Conservation (phyloP, 1,140 invertebrate species). For the Platyscapa corneri region DNA sequence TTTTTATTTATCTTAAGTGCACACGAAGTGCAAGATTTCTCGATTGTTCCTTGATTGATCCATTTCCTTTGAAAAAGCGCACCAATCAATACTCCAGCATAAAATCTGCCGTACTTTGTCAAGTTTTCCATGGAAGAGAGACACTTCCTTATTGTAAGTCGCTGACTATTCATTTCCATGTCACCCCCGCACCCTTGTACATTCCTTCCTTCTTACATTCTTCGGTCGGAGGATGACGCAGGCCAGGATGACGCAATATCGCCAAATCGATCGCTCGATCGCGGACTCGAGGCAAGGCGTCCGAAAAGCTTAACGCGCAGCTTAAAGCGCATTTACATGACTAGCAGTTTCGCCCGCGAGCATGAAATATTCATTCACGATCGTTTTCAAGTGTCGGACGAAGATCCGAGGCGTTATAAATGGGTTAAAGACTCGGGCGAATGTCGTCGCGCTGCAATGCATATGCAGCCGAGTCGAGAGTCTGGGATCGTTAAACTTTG, state of each 20-base stretch:
- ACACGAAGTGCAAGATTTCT: too few species aligned
- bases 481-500: background rate
- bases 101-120: too few species aligned
- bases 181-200: background rate
- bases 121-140: too few species aligned
- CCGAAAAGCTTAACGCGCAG: constrained; percentile 39
- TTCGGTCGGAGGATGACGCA: background rate
- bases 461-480: background rate
- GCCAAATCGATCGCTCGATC: background rate
- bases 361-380: constrained; percentile 50
- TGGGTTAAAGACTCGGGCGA: constrained; percentile 5
- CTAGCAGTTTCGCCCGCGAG: constrained; percentile 31
- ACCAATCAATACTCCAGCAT: too few species aligned
- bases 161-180: too few species aligned
- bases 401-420: constrained; percentile 43
- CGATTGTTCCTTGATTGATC: too few species aligned
- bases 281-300: too few species aligned
- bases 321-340: constrained; percentile 49
- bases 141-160: too few species aligned
- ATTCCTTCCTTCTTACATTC: background rate
- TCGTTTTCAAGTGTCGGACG: constrained; percentile 40
- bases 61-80: too few species aligned
- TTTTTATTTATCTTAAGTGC: too few species aligned
- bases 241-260: too few species aligned
- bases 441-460: background rate